Conservation (phyloP, 2,797 vertebrate species). For the Bryconaethiops microstoma region DNA sequence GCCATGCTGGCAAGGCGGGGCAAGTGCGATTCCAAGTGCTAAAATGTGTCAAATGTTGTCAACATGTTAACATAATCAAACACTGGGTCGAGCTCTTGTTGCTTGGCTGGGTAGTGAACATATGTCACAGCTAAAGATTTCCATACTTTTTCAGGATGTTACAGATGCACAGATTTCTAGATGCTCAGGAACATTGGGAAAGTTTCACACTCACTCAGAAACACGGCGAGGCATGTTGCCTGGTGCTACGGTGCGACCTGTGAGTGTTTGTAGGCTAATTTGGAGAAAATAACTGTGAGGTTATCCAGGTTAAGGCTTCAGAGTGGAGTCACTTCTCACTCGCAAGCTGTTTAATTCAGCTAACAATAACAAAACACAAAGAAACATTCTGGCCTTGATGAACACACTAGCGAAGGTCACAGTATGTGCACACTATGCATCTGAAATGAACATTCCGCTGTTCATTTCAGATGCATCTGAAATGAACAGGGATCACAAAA, state of each 20-base stretch:
- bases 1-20: conserved; percentile 47
- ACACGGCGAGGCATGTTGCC: no score
- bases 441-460: no score
- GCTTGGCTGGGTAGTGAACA: conserved; percentile 6
- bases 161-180: neutral
- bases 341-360: no score
- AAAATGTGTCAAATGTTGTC: conserved; percentile 53
- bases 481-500: no score
- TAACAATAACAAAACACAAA: neutral
- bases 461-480: no score
- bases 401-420: no score
- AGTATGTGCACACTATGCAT: no score
- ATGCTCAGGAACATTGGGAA: neutral
- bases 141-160: neutral
- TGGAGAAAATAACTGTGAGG: neutral
- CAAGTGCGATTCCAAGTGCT: conserved; percentile 45
- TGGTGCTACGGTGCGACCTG: no score
- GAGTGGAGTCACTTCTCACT: neutral
- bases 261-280: neutral
- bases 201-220: neutral
- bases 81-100: neutral
- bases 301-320: neutral
- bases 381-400: neutral
- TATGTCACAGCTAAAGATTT: neutral
- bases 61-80: conserved; percentile 40